Evolutionary conservation across 1,140 invertebrate species (phyloP).

Genomic region (Camponotus pennsylvanicus): DNA sequence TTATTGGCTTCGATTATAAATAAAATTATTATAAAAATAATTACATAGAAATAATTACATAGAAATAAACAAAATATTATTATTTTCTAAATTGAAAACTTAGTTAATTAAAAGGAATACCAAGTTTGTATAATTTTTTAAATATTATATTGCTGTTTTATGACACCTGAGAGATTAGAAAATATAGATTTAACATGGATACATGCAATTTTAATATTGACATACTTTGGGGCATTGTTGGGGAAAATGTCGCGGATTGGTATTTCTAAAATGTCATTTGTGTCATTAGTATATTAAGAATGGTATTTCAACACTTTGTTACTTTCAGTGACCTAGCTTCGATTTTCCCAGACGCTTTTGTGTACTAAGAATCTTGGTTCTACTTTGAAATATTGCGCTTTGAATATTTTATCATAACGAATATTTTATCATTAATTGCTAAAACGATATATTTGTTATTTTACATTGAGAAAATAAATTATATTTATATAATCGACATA

Average conservation of each 20-base stretch:
- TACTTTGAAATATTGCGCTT: too few species aligned
- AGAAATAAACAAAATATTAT: too few species aligned
- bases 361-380: background rate
- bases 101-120: too few species aligned
- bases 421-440: background rate
- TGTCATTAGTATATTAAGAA: slow-evolving; percentile 45
- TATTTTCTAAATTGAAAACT: too few species aligned
- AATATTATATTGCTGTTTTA: background rate
- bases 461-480: background rate
- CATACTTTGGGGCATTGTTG: slow-evolving; percentile 63
- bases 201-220: slow-evolving; percentile 25
- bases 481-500: background rate
- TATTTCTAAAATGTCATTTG: slow-evolving; percentile 73
- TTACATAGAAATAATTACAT: too few species aligned
- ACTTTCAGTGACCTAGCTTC: slow-evolving; percentile 10
- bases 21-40: too few species aligned
- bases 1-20: too few species aligned
- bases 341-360: slow-evolving; percentile 3
- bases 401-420: background rate
- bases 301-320: slow-evolving; percentile 40
- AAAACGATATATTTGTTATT: background rate
- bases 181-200: slow-evolving; percentile 5
- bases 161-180: background rate
- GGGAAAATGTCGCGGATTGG: slow-evolving; percentile 70
- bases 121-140: too few species aligned